These are phyloP conservation scores for Caenorhabditis remanei DNA, from an alignment of 1,140 invertebrate genomes.

Conservation along the genomic window DNA sequence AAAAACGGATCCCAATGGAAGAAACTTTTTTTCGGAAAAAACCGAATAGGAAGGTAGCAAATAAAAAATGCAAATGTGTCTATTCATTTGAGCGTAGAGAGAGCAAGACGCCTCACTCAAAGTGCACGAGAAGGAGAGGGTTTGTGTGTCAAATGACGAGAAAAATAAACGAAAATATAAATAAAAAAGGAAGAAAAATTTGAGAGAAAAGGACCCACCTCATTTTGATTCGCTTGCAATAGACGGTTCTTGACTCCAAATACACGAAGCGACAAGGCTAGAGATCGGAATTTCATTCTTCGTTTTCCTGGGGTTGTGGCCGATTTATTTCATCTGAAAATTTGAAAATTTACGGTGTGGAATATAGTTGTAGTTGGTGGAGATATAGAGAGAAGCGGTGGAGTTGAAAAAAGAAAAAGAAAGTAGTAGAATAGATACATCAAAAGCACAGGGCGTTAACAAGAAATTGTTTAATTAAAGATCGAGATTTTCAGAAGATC, in stretches of 20 bases:
- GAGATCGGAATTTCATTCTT: conserved; percentile 67
- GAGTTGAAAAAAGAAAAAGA: not conserved
- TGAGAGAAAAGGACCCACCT: conserved; percentile 57
- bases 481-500: too few species aligned
- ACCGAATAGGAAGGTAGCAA: not conserved
- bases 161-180: conserved; percentile 11
- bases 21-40: not conserved
- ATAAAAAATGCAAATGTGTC: conserved; percentile 53
- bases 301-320: not conserved
- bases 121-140: not conserved
- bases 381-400: not conserved
- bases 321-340: conserved; percentile 34
- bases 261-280: conserved; percentile 65
- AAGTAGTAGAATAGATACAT: too few species aligned
- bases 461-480: too few species aligned
- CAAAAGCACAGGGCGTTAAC: too few species aligned
- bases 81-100: conserved; percentile 49
- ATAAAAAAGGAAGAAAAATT: not conserved
- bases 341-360: not conserved
- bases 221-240: conserved; percentile 46
- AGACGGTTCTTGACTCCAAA: conserved; percentile 59
- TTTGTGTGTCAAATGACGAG: conserved; percentile 33
- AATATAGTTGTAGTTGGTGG: not conserved
- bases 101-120: conserved; percentile 5
- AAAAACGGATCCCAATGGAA: conserved; percentile 1